These are phyloP conservation scores for Odocoileus hemionus DNA, from an alignment of 2,113 vertebrate species.

Conservation along the genomic window DNA sequence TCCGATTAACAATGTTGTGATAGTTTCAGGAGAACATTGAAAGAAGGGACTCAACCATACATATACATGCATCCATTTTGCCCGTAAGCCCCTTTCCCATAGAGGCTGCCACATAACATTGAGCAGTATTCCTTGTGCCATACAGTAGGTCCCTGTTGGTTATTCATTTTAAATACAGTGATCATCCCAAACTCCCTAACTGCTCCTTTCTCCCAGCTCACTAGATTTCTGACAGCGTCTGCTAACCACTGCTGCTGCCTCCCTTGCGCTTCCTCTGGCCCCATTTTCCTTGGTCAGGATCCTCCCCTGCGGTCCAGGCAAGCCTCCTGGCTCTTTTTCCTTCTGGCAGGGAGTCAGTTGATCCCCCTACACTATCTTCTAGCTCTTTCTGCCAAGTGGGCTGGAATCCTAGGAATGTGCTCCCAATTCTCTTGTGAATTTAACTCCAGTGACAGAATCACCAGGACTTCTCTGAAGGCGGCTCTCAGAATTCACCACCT, in stretches of 20 bases:
- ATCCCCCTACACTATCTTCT: background rate
- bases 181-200: background rate
- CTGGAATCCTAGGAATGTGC: background rate
- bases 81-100: background rate
- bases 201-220: background rate
- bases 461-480: background rate
- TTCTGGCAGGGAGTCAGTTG: background rate
- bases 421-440: background rate
- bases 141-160: background rate
- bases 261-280: background rate
- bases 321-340: background rate
- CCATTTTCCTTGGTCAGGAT: background rate
- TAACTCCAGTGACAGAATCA: background rate
- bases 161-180: background rate
- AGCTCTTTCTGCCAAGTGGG: background rate
- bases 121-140: background rate
- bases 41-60: background rate
- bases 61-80: background rate
- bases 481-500: background rate
- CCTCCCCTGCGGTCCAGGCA: too few relatives aligned
- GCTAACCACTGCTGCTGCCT: background rate
- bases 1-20: background rate
- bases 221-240: background rate
- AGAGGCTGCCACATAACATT: background rate
- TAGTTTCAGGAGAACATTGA: background rate